Percentiles rank a stretch among this genome's conserved stretches.
These are phyloP conservation scores for Saccopteryx bilineata DNA, from an alignment of 2,113 vertebrate species.

Conservation along the genomic window DNA sequence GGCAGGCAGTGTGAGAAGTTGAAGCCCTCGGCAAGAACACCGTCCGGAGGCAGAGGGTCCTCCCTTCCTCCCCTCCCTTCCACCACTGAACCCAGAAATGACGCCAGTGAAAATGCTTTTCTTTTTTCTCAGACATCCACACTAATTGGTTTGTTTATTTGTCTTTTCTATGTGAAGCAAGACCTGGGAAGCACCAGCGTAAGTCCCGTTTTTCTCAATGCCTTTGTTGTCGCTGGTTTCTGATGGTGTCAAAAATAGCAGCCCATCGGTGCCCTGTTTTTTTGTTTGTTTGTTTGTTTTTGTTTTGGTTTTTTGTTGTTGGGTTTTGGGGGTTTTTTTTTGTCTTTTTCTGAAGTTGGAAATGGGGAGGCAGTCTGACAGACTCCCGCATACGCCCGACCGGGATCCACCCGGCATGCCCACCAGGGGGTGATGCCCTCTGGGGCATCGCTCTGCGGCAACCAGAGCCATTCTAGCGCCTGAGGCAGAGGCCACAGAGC, in stretches of 20 bases:
- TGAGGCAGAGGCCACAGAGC: too few relatives aligned
- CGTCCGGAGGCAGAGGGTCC: neutral
- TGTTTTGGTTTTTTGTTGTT: too few relatives aligned
- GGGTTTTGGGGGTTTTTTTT: too few relatives aligned
- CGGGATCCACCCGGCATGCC: too few relatives aligned
- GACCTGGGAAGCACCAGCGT: conserved; percentile 21
- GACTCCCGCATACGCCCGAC: too few relatives aligned
- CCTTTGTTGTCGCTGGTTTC: neutral
- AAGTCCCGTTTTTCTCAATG: conserved; percentile 56
- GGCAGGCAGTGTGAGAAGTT: neutral
- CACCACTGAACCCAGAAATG: neutral
- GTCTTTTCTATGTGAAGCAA: conserved; percentile 65
- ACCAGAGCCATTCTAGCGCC: too few relatives aligned
- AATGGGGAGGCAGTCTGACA: too few relatives aligned
- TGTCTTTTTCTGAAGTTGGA: too few relatives aligned
- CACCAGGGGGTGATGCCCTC: too few relatives aligned
- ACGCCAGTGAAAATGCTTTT: neutral
- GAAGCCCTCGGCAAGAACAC: neutral
- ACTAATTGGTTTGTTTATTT: conserved; percentile 65
- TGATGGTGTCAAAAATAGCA: neutral
- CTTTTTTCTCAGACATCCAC: neutral
- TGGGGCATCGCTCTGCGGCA: too few relatives aligned
- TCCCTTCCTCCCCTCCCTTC: neutral
- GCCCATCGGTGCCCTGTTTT: neutral
- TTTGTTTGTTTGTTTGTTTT: too few relatives aligned